Conservation (phyloP, 2,888 invertebrate species). For the Latrodectus elegans region DNA sequence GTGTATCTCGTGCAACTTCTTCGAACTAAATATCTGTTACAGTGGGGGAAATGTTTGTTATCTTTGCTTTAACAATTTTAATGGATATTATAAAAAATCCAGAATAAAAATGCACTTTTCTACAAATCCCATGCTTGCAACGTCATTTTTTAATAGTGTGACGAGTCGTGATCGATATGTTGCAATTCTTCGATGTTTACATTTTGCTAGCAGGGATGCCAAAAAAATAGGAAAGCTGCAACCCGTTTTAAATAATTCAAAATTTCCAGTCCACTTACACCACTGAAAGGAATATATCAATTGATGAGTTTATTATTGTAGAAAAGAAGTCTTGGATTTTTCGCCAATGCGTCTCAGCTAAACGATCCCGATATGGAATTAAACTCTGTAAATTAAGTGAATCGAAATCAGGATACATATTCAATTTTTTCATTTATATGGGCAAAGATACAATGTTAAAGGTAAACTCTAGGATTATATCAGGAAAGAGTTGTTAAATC, state of each 20-base stretch:
- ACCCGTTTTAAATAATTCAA: background rate
- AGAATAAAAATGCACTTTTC: conserved; percentile 3
- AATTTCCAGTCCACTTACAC: background rate
- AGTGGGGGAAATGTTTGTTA: background rate
- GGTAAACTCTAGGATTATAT: background rate
- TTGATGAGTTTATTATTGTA: background rate
- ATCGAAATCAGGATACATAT: background rate
- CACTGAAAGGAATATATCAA: conserved; percentile 1
- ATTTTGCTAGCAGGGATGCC: conserved; percentile 5
- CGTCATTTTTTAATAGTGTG: conserved; percentile 13
- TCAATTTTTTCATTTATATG: background rate
- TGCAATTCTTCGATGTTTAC: conserved; percentile 6
- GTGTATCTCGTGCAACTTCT: conserved; percentile 2
- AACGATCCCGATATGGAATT: background rate
- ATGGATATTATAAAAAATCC: background rate
- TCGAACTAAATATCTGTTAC: background rate
- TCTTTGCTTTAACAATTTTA: conserved; percentile 1
- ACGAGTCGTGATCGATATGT: conserved; percentile 1
- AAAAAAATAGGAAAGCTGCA: background rate
- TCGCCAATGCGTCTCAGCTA: background rate
- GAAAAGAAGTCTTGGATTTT: conserved; percentile 12
- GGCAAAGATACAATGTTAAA: background rate
- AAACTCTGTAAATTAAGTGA: conserved; percentile 2
- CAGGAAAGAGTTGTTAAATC: background rate
- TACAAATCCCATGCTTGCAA: conserved; percentile 10